Evolutionary conservation across 2,113 vertebrate genomes (phyloP).

Genomic region (Myotis lucifugus): DNA sequence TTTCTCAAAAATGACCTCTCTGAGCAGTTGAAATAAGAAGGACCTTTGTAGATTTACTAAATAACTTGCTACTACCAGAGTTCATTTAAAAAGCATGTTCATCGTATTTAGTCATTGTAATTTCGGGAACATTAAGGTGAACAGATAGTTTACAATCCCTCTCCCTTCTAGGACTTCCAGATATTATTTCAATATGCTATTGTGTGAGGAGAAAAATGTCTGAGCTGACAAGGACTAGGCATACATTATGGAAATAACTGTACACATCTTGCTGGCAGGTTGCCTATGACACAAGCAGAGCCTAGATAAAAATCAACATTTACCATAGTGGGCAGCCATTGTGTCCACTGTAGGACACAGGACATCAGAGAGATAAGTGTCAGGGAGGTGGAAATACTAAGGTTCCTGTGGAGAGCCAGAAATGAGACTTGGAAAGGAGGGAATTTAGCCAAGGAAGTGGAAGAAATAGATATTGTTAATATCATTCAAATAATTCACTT

Average conservation of each 20-base stretch:
- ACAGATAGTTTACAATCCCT: background rate
- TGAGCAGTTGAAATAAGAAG: background rate
- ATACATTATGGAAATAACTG: background rate
- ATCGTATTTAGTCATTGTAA: background rate
- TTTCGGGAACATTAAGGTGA: background rate
- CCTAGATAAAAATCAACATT: background rate
- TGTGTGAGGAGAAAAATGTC: background rate
- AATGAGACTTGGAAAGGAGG: background rate
- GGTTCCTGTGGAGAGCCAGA: background rate
- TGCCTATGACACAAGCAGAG: background rate
- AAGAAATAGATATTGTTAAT: background rate
- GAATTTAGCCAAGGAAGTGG: background rate
- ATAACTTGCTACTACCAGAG: background rate
- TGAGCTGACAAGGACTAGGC: background rate
- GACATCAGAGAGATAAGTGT: background rate
- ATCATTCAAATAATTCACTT: slow-evolving; percentile 2
- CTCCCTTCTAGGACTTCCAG: background rate
- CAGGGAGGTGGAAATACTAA: background rate
- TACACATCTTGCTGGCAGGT: background rate
- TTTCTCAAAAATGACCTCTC: background rate
- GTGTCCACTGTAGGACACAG: background rate
- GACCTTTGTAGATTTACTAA: background rate
- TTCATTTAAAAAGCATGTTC: background rate
- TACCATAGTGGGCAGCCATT: background rate
- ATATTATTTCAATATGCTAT: background rate